Evolutionary conservation across 2,888 invertebrate species (phyloP), one percentile per base, ranked within the genome.

Genomic region (Pheosia gnoma): DNA sequence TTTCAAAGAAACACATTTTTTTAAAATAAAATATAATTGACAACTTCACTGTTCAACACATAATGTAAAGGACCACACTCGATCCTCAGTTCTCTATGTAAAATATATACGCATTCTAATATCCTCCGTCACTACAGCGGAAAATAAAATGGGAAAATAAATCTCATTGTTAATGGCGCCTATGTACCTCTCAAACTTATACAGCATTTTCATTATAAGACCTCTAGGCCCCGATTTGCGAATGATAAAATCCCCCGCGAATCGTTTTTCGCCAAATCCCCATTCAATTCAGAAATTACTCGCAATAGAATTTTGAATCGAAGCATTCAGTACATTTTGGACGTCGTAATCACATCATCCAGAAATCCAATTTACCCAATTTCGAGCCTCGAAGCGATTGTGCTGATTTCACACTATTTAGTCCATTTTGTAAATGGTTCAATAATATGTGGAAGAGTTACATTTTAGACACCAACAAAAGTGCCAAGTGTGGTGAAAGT

Each of bases 311-410:
- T 80, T 82, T 80, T 79, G 78, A 80, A 81, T 80, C 69, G 75
- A 63, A 74, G 67, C 62, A 73, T 79, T 75, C 69, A 71, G 74
- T 78, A 78, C 74, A 75, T 80, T 25, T 82, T 77, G 70, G 76
- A 74, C 71, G 73, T 72, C 71, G 80, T 83, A 82, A 84, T 84
- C 78, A 75, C 74, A 73, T 79, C 75, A 69, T 52, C 68, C 66
- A 68, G 74, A 81, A 81, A 81, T 80, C 72, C 71, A 74, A 83
- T 86, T 79, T 78, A 77, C 73, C 80, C 77, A 80, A 84, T 83
- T 80, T 77, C 10, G 62, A 13, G 59, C 51, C 47, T 65, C 59
- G 68, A 68, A 68, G 69, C 71, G 65, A 74, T 76, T 78, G 67
- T 75, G 61, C 61, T 63, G 70, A 71, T 76, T 78, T 68, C 59